These are phyloP conservation scores for Drosophila koepferae DNA, from an alignment of 2,888 invertebrate genomes.

Conservation along the genomic window DNA sequence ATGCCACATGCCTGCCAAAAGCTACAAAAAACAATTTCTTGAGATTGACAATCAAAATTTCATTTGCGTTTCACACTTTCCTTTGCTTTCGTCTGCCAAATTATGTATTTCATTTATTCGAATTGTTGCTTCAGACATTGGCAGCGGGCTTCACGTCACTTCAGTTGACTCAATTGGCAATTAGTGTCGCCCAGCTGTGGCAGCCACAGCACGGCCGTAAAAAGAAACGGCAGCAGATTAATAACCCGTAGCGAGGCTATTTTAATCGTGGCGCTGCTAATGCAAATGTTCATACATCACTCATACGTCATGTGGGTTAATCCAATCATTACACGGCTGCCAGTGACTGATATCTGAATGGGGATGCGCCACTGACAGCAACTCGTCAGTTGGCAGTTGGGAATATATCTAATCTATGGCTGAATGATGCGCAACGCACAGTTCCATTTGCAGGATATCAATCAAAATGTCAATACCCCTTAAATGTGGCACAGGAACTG, in stretches of 20 bases:
- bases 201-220: constrained; percentile 2
- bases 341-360: constrained; percentile 29
- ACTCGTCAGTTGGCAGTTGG: constrained; percentile 35
- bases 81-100: not conserved
- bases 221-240: constrained; percentile 66
- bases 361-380: constrained; percentile 44
- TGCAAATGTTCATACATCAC: constrained; percentile 69
- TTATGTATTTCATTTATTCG: constrained; percentile 22
- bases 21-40: not conserved
- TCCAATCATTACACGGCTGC: constrained; percentile 61
- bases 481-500: constrained; percentile 5
- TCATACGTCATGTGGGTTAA: constrained; percentile 77
- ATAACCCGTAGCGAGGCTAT: constrained; percentile 51
- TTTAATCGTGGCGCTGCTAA: constrained; percentile 31
- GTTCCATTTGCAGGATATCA: constrained; percentile 51
- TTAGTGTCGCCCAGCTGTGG: constrained; percentile 63
- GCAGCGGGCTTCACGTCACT: constrained; percentile 27
- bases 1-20: not conserved
- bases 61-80: constrained; percentile 1
- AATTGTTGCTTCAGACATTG: constrained; percentile 13
- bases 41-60: not conserved
- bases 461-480: constrained; percentile 62
- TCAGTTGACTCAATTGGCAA: constrained; percentile 61
- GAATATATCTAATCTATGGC: constrained; percentile 52
- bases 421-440: constrained; percentile 25